These are phyloP conservation scores for Abrostola tripartita DNA, from an alignment of 2,888 invertebrate genomes.

Conservation along the genomic window DNA sequence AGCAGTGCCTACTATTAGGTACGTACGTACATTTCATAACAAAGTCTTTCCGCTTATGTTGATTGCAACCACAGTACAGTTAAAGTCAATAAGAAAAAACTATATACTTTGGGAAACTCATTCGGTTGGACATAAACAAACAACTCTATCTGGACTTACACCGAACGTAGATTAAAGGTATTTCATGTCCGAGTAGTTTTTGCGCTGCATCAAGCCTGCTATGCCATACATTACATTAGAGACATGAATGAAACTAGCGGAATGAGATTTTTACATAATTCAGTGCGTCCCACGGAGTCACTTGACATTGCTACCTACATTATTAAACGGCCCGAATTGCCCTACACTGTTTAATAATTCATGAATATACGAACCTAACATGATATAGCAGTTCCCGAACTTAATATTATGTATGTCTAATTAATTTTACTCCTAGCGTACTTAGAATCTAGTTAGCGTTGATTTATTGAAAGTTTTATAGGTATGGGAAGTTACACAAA, in stretches of 20 bases:
- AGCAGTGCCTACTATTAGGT: too few relatives aligned
- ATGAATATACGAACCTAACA: conserved; percentile 54
- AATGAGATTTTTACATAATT: conserved; percentile 71
- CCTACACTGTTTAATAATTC: conserved; percentile 66
- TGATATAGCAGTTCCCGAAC: conserved; percentile 46
- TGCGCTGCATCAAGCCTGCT: conserved; percentile 5
- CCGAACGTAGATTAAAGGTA: too few relatives aligned
- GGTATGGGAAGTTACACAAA: conserved; percentile 20
- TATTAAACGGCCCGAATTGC: conserved; percentile 70
- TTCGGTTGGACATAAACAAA: too few relatives aligned
- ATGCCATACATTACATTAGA: conserved; percentile 30
- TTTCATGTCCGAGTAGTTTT: neutral
- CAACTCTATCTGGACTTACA: too few relatives aligned
- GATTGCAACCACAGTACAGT: too few relatives aligned
- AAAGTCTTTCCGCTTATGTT: too few relatives aligned
- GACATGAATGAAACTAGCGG: conserved; percentile 55
- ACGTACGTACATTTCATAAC: too few relatives aligned
- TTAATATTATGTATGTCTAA: conserved; percentile 42
- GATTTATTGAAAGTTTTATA: conserved; percentile 21
- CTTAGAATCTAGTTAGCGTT: conserved; percentile 13
- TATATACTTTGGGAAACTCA: too few relatives aligned
- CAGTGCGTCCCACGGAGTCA: conserved; percentile 62
- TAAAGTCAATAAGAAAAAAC: too few relatives aligned
- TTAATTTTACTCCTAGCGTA: conserved; percentile 28
- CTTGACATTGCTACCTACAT: conserved; percentile 69